A percentile compares a stretch with the other conserved stretches of the same genome.
Conservation (phyloP, 1,140 invertebrate genomes). For the Diorhabda elongata region DNA sequence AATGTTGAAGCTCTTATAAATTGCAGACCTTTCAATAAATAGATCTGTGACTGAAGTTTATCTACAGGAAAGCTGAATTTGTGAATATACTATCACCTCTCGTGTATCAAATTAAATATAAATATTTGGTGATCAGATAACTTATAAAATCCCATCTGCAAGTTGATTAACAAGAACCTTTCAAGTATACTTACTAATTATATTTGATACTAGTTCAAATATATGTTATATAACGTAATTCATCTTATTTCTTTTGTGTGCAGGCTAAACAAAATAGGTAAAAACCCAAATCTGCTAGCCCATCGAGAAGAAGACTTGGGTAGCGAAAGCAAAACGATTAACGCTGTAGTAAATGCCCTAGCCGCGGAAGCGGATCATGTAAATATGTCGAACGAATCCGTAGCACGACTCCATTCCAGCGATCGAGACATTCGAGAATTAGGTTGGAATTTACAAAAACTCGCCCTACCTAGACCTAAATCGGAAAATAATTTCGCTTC, state of each 20-base stretch:
- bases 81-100: no score
- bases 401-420: slow-evolving; percentile 57
- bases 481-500: slow-evolving; percentile 78
- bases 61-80: no score
- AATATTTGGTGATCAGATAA: no score
- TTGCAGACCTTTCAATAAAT: no score
- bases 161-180: no score
- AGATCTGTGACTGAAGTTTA: no score
- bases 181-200: not conserved
- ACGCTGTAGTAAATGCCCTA: slow-evolving; percentile 84
- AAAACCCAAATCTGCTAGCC: slow-evolving; percentile 93
- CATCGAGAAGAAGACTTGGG: slow-evolving; percentile 84
- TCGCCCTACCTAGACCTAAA: slow-evolving; percentile 68
- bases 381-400: slow-evolving; percentile 70
- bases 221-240: not conserved
- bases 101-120: no score
- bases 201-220: slow-evolving; percentile 6
- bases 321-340: slow-evolving; percentile 85
- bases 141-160: no score
- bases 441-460: slow-evolving; percentile 60
- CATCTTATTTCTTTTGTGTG: slow-evolving; percentile 7
- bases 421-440: slow-evolving; percentile 62
- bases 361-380: slow-evolving; percentile 83
- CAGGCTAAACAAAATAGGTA: slow-evolving; percentile 95
- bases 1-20: no score